These are phyloP conservation scores for Rhea americana DNA, from an alignment of 2,113 vertebrate species.

Conservation along the genomic window DNA sequence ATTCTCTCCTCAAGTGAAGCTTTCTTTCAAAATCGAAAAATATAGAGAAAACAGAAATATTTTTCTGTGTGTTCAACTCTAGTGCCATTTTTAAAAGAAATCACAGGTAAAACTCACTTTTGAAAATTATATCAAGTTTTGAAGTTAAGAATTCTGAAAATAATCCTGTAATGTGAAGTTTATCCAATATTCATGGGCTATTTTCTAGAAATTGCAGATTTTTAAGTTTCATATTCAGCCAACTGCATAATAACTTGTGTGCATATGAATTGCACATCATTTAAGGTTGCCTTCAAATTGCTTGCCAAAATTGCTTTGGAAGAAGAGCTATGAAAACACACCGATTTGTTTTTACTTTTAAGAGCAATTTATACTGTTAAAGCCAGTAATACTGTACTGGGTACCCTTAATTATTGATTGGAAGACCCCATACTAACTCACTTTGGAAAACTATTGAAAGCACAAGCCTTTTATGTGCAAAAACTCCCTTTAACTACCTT, in stretches of 20 bases:
- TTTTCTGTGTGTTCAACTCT: neutral
- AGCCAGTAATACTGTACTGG: neutral
- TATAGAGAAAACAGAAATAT: neutral
- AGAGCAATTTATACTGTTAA: neutral
- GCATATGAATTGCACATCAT: neutral
- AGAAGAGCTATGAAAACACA: neutral
- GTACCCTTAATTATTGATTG: neutral
- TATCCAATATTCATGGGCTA: neutral
- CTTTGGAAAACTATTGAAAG: neutral
- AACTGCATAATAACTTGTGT: neutral
- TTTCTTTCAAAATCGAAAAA: neutral
- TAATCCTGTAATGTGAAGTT: neutral
- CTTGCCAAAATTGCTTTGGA: neutral
- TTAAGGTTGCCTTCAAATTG: neutral
- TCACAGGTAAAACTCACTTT: neutral
- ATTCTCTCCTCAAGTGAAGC: neutral
- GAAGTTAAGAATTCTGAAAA: conserved; percentile 4
- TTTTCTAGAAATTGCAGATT: neutral
- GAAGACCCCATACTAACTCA: neutral
- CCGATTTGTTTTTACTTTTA: neutral
- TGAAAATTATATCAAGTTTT: neutral
- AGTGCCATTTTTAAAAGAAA: neutral
- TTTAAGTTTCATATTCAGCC: neutral
- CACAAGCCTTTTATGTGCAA: neutral
- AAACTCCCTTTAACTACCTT: neutral